Evolutionary conservation across 2,888 invertebrate genomes (phyloP).

Genomic region (Altica lythri): DNA sequence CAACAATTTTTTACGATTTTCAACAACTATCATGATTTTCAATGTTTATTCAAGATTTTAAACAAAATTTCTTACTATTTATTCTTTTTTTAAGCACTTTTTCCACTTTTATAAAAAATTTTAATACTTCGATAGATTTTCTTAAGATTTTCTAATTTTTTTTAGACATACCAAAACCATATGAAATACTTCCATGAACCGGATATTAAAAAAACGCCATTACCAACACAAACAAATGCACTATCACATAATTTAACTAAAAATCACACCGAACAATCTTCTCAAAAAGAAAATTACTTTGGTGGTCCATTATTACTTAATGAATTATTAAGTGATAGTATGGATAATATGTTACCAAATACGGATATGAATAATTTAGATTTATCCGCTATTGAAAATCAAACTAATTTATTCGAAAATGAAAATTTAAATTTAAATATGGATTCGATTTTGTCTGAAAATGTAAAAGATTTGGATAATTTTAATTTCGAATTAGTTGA

Average conservation of each 20-base stretch:
- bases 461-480: constrained; percentile 47
- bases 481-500: constrained; percentile 50
- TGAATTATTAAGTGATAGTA: constrained; percentile 47
- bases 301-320: constrained; percentile 51
- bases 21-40: no score
- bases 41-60: no score
- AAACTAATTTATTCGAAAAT: constrained; percentile 31
- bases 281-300: constrained; percentile 39
- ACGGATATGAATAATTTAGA: constrained; percentile 41
- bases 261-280: neutral
- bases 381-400: constrained; percentile 41
- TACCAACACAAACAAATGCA: neutral
- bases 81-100: constrained; percentile 48
- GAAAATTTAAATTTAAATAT: constrained; percentile 48
- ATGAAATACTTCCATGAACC: constrained; percentile 40
- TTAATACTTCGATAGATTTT: constrained; percentile 9
- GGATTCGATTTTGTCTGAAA: constrained; percentile 45
- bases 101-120: constrained; percentile 38
- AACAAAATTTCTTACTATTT: no score
- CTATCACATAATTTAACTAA: neutral
- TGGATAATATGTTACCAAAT: constrained; percentile 49
- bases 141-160: constrained; percentile 1
- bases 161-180: constrained; percentile 37
- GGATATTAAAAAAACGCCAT: neutral
- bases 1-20: no score